Percentiles rank a stretch among this genome's conserved stretches.
phyloP scores from a whole-genome alignment of 2,888 invertebrate genomes.

The Drosophila nigricruria region DNA sequence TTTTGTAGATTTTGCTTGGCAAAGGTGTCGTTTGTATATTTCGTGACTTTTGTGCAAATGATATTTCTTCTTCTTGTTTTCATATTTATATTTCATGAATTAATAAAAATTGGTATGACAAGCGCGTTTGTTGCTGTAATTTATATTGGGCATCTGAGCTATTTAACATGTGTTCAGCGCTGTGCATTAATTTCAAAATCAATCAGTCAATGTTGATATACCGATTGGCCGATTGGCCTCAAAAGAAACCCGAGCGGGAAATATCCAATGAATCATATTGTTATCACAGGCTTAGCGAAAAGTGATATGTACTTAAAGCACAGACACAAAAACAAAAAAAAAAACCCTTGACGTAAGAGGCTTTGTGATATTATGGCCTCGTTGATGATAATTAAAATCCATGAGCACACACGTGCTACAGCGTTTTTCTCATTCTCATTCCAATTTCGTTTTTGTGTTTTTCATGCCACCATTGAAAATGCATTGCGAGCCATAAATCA shows the following conservation, averaged over 20 bases:
- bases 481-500: conserved; percentile 54
- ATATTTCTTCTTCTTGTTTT: not conserved
- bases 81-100: conserved; percentile 19
- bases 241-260: conserved; percentile 7
- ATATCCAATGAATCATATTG: conserved; percentile 39
- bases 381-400: conserved; percentile 38
- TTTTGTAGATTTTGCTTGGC: conserved; percentile 23
- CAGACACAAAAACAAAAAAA: not conserved
- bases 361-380: conserved; percentile 8
- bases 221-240: conserved; percentile 28
- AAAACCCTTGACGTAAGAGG: not conserved
- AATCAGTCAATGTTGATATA: conserved; percentile 31
- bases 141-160: conserved; percentile 22
- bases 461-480: conserved; percentile 29
- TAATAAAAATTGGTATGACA: conserved; percentile 56
- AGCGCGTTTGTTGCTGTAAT: conserved; percentile 37
- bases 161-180: conserved; percentile 32
- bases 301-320: not conserved
- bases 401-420: conserved; percentile 11
- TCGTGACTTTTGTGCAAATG: conserved; percentile 50
- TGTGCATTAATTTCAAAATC: conserved; percentile 25
- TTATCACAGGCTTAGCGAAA: conserved; percentile 15
- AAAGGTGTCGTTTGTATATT: conserved; percentile 35
- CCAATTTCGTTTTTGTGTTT: conserved; percentile 3
- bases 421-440: conserved; percentile 16